Base-by-base conservation (phyloP, 2,797 vertebrate species). In the Alauda arvensis region DNA sequence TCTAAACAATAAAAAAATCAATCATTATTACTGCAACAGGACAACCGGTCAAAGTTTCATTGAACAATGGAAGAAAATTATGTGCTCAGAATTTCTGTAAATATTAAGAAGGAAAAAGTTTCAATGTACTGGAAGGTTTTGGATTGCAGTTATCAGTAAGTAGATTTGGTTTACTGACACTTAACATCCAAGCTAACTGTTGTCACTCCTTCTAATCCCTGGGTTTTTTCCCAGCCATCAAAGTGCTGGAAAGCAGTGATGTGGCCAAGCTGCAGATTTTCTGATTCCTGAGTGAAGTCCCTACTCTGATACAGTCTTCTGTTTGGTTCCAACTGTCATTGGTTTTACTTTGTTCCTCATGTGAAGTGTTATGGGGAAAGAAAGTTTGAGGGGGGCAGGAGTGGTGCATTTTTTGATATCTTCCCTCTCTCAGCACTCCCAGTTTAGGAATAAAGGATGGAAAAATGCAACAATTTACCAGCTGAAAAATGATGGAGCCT, bases 1-100 rank as follows among this genome's bases (percentile, higher is more conserved):
- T 93, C 45, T 57, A 65, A 92, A 84, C 42, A 87, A 79, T 56
- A 77, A 78, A 67, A 43, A 68, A 77, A 84, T 39, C 21, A 61
- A 51, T 53, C 55, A 48, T 18, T 61, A 24, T 55, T 81, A 81
- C 62, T 43, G 37, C 28, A n/a, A 48, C 13, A 81, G 34, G 39
- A 82, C 46, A 40, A 71, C 14, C 55, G 52, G 34, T 45, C 18
- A 76, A 51, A 25, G 53, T 70, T 75, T 81, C 52, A 82, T 80
- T 45, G 80, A 88, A 45, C 42, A 40, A 49, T 2, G 19, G 34
- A 86, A 92, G 46, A 88, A 91, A 48, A 59, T 16, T 1, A 65
- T 20, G 43, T 29, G 14, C 34, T 53, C 6, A 10, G 46, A 72
- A 77, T 51, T 60, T 62, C 28, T 14, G 45, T 31, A 56, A 66